Evolutionary conservation across 1,140 invertebrate genomes (phyloP).

Genomic region (Lamellibrachia luymesi): DNA sequence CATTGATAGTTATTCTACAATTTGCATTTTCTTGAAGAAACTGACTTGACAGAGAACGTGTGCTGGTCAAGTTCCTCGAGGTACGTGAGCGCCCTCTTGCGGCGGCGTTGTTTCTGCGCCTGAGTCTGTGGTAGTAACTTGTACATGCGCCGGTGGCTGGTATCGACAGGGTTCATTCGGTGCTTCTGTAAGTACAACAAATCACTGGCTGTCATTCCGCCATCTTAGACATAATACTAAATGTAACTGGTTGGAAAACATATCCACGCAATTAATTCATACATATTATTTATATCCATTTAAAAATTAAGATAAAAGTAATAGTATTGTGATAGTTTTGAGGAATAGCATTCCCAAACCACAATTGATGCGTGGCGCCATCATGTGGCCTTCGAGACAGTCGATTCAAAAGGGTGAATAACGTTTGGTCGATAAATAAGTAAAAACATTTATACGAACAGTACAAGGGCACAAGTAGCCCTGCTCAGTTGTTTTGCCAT

Average conservation of each 20-base stretch:
- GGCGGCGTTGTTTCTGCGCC: slow-evolving; percentile 34
- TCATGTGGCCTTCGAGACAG: too few relatives aligned
- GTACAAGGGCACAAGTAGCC: too few relatives aligned
- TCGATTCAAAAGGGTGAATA: too few relatives aligned
- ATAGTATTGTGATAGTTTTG: neutral
- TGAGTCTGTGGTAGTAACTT: slow-evolving; percentile 45
- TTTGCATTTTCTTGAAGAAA: slow-evolving; percentile 3
- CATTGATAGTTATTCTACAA: too few relatives aligned
- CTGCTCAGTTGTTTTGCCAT: too few relatives aligned
- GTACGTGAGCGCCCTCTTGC: slow-evolving; percentile 42
- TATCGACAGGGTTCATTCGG: slow-evolving; percentile 46
- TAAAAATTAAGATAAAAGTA: neutral
- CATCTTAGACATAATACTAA: neutral
- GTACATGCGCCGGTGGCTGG: slow-evolving; percentile 46
- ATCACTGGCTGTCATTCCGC: neutral
- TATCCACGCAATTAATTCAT: neutral
- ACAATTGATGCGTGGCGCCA: too few relatives aligned
- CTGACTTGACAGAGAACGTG: slow-evolving; percentile 48
- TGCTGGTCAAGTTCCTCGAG: slow-evolving; percentile 49
- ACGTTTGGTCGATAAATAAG: too few relatives aligned
- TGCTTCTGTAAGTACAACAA: slow-evolving; percentile 38
- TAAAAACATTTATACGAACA: too few relatives aligned
- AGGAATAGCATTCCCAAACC: too few relatives aligned
- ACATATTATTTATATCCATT: neutral
- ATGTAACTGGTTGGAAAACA: neutral